Evolutionary conservation across 2,888 invertebrate genomes (phyloP).

Genomic region (Encarsia formosa): DNA sequence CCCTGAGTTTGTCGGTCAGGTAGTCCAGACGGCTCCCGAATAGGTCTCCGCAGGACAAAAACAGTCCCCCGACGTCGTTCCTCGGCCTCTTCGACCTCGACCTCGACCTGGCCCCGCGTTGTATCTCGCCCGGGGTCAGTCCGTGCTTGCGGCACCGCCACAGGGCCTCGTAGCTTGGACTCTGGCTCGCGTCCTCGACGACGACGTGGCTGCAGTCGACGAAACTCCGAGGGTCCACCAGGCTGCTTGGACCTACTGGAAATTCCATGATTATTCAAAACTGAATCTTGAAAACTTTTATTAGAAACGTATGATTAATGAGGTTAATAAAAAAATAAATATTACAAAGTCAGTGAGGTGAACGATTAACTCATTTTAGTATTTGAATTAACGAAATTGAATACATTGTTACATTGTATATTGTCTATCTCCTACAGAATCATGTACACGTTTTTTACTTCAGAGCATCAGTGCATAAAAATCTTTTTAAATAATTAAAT

Average conservation of each 20-base stretch:
- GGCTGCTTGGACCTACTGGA: too few relatives aligned
- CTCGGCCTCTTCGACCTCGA: neutral
- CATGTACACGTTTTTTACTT: too few relatives aligned
- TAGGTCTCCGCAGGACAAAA: conserved; percentile 3
- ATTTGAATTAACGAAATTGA: too few relatives aligned
- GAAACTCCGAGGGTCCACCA: neutral
- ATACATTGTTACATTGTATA: too few relatives aligned
- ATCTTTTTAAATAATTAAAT: too few relatives aligned
- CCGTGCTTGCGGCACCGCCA: conserved; percentile 5
- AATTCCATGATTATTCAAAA: too few relatives aligned
- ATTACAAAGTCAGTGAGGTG: too few relatives aligned
- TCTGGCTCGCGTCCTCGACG: conserved; percentile 6
- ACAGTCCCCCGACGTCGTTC: conserved; percentile 3
- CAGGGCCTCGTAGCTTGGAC: conserved; percentile 6
- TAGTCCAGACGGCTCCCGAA: neutral
- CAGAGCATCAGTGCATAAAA: too few relatives aligned
- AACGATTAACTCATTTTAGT: too few relatives aligned
- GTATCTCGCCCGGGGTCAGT: neutral
- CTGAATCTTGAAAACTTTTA: too few relatives aligned
- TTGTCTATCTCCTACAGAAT: too few relatives aligned
- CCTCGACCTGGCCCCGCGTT: neutral
- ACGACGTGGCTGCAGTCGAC: conserved; percentile 12
- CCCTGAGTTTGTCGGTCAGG: conserved; percentile 4
- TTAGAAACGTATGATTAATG: too few relatives aligned
- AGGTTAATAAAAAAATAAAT: neutral